phyloP scores from a whole-genome alignment of 2,797 vertebrate species.

The Dryobates pubescens region DNA sequence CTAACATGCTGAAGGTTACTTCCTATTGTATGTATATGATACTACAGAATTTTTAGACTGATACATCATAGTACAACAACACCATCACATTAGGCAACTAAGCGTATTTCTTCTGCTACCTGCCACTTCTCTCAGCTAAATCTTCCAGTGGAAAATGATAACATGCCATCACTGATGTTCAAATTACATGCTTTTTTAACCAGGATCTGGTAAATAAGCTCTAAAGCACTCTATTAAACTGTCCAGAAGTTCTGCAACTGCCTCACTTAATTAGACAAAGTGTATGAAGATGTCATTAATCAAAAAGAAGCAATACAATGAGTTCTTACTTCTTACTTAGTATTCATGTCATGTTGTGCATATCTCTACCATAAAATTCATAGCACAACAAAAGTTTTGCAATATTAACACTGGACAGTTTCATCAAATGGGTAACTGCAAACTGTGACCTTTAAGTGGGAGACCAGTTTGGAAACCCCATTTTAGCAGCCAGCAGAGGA shows the following conservation, averaged over 20 bases:
- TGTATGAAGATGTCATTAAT: not conserved
- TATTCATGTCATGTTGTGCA: not conserved
- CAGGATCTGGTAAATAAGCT: slow-evolving; percentile 22
- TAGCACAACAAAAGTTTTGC: not conserved
- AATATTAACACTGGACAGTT: not conserved
- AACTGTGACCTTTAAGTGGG: not conserved
- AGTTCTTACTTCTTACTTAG: not conserved
- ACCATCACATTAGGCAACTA: not conserved
- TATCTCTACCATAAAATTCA: not conserved
- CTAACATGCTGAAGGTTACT: slow-evolving; percentile 10
- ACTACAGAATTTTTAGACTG: not conserved
- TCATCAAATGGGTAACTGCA: not conserved
- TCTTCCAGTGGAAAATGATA: not conserved
- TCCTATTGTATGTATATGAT: not conserved
- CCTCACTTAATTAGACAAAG: slow-evolving; percentile 10
- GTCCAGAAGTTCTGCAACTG: not conserved
- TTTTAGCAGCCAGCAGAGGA: not conserved
- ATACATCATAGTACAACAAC: not conserved
- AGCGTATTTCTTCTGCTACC: not conserved
- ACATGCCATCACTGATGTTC: not conserved
- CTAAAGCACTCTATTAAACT: slow-evolving; percentile 27
- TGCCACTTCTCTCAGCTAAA: not conserved
- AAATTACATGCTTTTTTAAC: slow-evolving; percentile 16
- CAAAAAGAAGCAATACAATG: not conserved
- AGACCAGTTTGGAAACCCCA: not conserved